These are phyloP conservation scores for Cochlearius cochlearius DNA, from an alignment of 2,113 vertebrate genomes.

Conservation along the genomic window DNA sequence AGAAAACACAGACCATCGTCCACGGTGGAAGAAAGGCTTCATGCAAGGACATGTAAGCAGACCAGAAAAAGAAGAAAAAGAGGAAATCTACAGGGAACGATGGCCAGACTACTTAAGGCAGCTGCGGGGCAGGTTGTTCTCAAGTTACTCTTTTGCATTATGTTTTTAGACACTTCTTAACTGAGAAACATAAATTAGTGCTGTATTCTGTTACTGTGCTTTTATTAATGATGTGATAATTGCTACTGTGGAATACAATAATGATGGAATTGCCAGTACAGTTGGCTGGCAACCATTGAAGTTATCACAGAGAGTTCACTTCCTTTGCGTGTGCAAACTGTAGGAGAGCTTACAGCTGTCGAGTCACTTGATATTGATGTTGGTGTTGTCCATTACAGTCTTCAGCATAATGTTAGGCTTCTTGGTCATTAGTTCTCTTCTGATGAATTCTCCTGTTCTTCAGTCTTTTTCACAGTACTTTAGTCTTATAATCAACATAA, in stretches of 20 bases:
- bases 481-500: background rate
- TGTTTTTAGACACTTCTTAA: background rate
- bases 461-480: background rate
- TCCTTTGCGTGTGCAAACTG: background rate
- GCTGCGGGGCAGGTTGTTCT: slow-evolving; percentile 78
- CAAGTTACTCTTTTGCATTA: background rate
- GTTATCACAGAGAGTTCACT: background rate
- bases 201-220: background rate
- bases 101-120: slow-evolving; percentile 85
- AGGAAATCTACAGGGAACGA: slow-evolving; percentile 86
- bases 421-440: background rate
- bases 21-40: slow-evolving; percentile 84
- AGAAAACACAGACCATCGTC: slow-evolving; percentile 76
- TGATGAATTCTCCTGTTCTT: background rate
- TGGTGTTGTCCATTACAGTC: background rate
- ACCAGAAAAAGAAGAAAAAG: slow-evolving; percentile 89
- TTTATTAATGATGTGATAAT: background rate
- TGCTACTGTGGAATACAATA: background rate
- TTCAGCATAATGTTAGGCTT: background rate
- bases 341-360: too few species aligned
- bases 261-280: background rate
- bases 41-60: slow-evolving; percentile 84
- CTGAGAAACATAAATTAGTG: background rate
- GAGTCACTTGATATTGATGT: background rate
- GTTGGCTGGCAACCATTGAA: background rate